Evolutionary conservation across 2,888 invertebrate species (phyloP), one percentile per base, ranked within the genome.

Genomic region (Trissolcus japonicus): DNA sequence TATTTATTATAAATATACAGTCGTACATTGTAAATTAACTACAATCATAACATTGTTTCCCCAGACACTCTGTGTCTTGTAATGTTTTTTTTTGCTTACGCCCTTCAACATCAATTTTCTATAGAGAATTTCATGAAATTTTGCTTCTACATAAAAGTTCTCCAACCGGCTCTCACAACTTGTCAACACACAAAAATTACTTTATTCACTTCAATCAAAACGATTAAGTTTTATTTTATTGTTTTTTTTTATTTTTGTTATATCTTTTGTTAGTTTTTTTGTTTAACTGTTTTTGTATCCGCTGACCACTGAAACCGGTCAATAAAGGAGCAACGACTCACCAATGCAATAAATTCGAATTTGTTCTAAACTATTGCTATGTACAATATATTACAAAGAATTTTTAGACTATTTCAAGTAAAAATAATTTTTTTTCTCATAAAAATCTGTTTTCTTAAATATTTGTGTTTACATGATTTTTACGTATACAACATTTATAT

Each of bases 361-460:
- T 66, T 56, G 21, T 71, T 67, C 72, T 76, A 79, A 81, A 82
- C 87, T 86, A 86, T 80, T 79, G 78, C 83, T 88, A 88, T 88
- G 78, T 88, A 86, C 86, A 86, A 86, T 88, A 87, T 86, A 86
- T 84, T 89, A 88, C 87, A 87, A 84, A 84, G 78, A 85, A 86
- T 82, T 82, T 84, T 84, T 76, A 79, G 79, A 82, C 79, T 81
- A 80, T 78, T 78, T 82, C 80, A 67, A 80, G 69, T 83, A 82
- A 83, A 84, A 84, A 84, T 83, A 83, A 84, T 83, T 84, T 83
- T n/a, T 46, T n/a, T 46, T 46, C 46, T 46, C 46, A 46, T 46
- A 16, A 77, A 55, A 40, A 66, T 56, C 50, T 40, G 46, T 29
- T 25, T 48, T 11, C 19, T 3, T 48, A 48, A 29, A 46, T 48